Conservation (phyloP, 64 coral and sea anemone species). For the Cladopsammia gracilis region DNA sequence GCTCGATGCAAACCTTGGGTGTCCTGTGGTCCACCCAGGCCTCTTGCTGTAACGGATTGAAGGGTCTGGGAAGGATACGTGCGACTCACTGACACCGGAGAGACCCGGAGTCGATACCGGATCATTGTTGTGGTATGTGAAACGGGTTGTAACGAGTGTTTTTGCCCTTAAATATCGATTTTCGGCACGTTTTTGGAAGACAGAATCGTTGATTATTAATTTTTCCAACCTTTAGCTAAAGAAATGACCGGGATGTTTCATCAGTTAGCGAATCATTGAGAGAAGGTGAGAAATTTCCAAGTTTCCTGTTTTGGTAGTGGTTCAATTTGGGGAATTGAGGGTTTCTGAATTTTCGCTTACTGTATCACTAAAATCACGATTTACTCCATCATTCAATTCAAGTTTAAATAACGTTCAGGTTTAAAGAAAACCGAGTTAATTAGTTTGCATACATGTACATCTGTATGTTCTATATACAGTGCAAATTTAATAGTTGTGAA, state of each 20-base stretch:
- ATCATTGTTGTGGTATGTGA: neutral
- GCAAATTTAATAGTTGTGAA: too few relatives aligned
- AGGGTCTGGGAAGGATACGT: neutral
- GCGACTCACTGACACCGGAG: neutral
- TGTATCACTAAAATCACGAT: too few relatives aligned
- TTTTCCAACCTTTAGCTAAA: neutral
- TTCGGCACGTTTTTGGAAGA: neutral
- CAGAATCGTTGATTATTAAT: neutral
- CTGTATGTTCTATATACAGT: too few relatives aligned
- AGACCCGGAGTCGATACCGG: neutral
- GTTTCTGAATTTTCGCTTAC: too few relatives aligned
- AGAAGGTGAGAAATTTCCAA: neutral
- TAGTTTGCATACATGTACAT: too few relatives aligned
- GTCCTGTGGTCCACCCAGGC: too few relatives aligned
- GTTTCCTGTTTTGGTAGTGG: too few relatives aligned
- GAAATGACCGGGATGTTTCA: neutral
- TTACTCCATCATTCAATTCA: too few relatives aligned
- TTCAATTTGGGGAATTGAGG: too few relatives aligned
- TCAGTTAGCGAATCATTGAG: neutral
- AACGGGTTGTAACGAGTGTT: neutral
- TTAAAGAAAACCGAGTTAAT: too few relatives aligned
- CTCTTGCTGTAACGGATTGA: neutral
- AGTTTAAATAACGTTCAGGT: too few relatives aligned
- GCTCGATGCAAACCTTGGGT: too few relatives aligned
- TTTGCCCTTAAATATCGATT: neutral